Evolutionary conservation across 2,888 invertebrate species (phyloP).

Genomic region (Drosophila paranaensis): DNA sequence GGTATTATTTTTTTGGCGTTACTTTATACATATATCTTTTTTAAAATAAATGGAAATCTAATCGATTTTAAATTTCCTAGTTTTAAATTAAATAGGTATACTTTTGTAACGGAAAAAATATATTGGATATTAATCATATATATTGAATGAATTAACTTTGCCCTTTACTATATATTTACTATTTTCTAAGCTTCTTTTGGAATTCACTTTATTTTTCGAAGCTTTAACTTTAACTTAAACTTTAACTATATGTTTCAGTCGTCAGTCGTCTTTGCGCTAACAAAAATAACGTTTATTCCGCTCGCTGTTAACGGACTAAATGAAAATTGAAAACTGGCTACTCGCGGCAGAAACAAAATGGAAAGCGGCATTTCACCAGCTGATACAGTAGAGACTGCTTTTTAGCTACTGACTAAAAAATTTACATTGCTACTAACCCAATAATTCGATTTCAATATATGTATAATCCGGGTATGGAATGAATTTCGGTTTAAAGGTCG

Average conservation of each 20-base stretch:
- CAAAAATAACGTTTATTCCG: conserved; percentile 37
- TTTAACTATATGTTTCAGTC: conserved; percentile 1
- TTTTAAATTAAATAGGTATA: not conserved
- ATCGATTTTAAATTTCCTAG: not conserved
- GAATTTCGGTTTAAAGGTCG: not conserved
- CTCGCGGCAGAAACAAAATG: conserved; percentile 4
- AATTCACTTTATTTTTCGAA: not conserved
- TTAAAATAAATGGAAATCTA: not conserved
- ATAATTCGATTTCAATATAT: not conserved
- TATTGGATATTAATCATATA: not conserved
- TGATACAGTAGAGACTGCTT: conserved; percentile 31
- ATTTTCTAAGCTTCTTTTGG: not conserved
- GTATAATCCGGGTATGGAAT: not conserved
- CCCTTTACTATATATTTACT: not conserved
- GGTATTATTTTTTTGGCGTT: not conserved
- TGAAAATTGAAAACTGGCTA: conserved; percentile 42
- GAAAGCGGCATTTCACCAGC: conserved; percentile 31
- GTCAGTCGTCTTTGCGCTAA: not conserved
- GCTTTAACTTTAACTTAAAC: not conserved
- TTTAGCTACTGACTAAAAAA: not conserved
- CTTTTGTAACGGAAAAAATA: not conserved
- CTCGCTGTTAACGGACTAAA: conserved; percentile 57
- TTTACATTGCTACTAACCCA: not conserved
- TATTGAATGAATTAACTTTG: not conserved
- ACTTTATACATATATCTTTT: not conserved